Evolutionary conservation across 2,888 invertebrate species (phyloP).

Genomic region (Falcaria lacertinaria): DNA sequence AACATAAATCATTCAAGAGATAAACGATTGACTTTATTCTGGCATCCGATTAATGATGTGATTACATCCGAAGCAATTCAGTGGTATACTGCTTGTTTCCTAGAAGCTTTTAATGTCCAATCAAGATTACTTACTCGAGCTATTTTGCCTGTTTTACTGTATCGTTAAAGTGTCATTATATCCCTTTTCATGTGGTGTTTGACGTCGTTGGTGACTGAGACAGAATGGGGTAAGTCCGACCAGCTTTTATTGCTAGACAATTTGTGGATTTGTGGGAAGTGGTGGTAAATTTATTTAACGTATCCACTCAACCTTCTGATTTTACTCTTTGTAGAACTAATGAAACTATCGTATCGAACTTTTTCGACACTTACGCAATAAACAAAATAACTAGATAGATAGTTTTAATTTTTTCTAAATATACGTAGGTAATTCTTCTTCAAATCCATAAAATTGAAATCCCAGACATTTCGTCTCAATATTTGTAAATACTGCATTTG

Average conservation of each 20-base stretch:
- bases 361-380: too few relatives aligned
- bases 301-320: conserved; percentile 34
- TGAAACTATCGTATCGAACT: conserved; percentile 23
- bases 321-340: conserved; percentile 27
- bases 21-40: conserved; percentile 17
- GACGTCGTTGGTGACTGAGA: conserved; percentile 43
- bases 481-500: too few relatives aligned
- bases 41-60: conserved; percentile 31
- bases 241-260: conserved; percentile 49
- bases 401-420: too few relatives aligned
- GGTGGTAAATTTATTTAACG: conserved; percentile 33
- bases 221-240: conserved; percentile 80
- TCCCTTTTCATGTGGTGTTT: conserved; percentile 74
- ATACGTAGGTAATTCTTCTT: too few relatives aligned
- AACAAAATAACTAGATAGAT: too few relatives aligned
- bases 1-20: not conserved
- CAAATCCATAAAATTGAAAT: too few relatives aligned
- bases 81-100: conserved; percentile 44
- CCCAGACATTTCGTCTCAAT: too few relatives aligned
- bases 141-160: conserved; percentile 58
- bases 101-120: conserved; percentile 56
- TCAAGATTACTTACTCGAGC: conserved; percentile 52
- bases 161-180: conserved; percentile 68
- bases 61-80: conserved; percentile 34
- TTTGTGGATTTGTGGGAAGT: conserved; percentile 59